Evolutionary conservation across 2,888 invertebrate species (phyloP).

Genomic region (Nesidiocoris tenuis): DNA sequence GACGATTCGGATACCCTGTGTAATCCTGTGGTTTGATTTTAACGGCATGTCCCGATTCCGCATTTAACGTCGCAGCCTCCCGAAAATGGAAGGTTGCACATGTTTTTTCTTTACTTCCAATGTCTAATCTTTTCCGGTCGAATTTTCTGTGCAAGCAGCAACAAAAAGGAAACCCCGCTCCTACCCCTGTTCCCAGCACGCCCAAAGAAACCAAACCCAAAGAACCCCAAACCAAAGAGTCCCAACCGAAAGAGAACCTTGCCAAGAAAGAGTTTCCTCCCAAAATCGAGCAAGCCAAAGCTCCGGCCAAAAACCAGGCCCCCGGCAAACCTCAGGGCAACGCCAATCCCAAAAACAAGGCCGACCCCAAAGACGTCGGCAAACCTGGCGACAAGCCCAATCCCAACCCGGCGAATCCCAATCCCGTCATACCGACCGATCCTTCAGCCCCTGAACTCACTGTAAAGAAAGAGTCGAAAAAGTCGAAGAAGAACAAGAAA

Average conservation of each 20-base stretch:
- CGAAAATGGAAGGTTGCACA: no score
- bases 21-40: no score
- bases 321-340: constrained; percentile 1
- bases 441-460: constrained; percentile 3
- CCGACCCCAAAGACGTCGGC: neutral
- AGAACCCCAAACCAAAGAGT: constrained; percentile 13
- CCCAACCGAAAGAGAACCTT: neutral
- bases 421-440: neutral
- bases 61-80: no score
- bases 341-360: constrained; percentile 1
- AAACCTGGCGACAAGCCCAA: neutral
- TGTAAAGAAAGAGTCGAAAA: constrained; percentile 43
- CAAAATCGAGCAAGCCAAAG: neutral
- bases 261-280: neutral
- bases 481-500: constrained; percentile 39
- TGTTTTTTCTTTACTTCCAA: no score
- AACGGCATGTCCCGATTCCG: no score
- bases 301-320: neutral
- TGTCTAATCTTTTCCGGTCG: no score
- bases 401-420: neutral
- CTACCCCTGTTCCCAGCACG: constrained; percentile 5
- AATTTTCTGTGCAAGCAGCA: constrained; percentile 46
- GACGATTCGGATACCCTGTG: no score
- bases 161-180: constrained; percentile 42
- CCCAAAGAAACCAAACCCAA: constrained; percentile 16